These are phyloP conservation scores for Galerucella calmariensis DNA, from an alignment of 2,888 invertebrate species.

Conservation along the genomic window DNA sequence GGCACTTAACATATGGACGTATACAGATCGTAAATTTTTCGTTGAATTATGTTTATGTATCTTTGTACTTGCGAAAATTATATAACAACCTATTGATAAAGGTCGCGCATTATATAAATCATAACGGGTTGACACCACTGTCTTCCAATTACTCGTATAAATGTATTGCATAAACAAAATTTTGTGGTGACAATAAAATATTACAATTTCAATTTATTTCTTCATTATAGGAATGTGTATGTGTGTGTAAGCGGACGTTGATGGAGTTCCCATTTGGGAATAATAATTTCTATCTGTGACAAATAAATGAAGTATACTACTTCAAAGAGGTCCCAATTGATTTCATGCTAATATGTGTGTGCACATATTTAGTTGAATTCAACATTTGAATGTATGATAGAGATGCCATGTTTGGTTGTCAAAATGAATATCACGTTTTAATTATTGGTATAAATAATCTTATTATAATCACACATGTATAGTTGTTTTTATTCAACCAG, in stretches of 20 bases:
- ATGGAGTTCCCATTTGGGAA: conserved; percentile 29
- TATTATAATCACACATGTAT: too few species aligned
- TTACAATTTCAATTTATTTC: conserved; percentile 35
- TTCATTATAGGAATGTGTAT: conserved; percentile 17
- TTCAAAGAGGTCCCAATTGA: conserved; percentile 32
- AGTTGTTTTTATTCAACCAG: too few species aligned
- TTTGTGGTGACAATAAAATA: conserved; percentile 31
- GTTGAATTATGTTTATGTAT: too few species aligned
- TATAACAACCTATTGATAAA: neutral
- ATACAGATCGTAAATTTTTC: too few species aligned
- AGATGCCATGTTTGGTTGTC: neutral
- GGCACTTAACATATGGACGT: neutral
- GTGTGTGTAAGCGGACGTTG: conserved; percentile 6
- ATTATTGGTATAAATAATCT: neutral
- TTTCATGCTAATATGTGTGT: conserved; percentile 11
- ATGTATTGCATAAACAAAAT: conserved; percentile 37
- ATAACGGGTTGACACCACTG: neutral
- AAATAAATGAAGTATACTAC: conserved; percentile 33
- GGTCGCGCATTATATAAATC: neutral
- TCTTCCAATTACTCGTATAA: conserved; percentile 24
- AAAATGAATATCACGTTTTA: neutral
- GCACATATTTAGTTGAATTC: conserved; percentile 15
- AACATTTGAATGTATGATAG: neutral
- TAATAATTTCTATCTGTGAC: conserved; percentile 34
- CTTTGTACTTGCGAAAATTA: too few species aligned